These are phyloP conservation scores for Eurytemora carolleeae DNA, from an alignment of 1,140 invertebrate genomes.

Conservation along the genomic window DNA sequence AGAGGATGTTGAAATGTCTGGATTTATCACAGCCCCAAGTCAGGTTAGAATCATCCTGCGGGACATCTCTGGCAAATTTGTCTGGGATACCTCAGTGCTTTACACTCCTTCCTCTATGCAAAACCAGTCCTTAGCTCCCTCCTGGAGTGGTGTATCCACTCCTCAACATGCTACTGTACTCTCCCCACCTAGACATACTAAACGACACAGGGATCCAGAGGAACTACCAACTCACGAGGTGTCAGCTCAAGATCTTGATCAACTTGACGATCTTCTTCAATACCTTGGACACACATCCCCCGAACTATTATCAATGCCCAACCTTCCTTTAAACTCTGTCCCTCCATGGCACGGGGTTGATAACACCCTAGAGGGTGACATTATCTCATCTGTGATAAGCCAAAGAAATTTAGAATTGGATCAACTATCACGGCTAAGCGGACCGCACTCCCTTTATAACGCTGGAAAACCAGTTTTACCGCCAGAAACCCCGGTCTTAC, in stretches of 20 bases:
- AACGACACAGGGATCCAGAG: slow-evolving; percentile 46
- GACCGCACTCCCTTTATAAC: slow-evolving; percentile 3
- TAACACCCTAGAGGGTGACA: slow-evolving; percentile 52
- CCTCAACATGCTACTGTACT: slow-evolving; percentile 16
- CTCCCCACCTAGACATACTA: slow-evolving; percentile 38
- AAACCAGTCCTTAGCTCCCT: background rate
- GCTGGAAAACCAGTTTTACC: slow-evolving; percentile 27
- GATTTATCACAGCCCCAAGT: slow-evolving; percentile 30
- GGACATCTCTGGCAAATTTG: slow-evolving; percentile 86
- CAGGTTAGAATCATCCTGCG: slow-evolving; percentile 63
- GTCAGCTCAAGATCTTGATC: slow-evolving; percentile 67
- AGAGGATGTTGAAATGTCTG: slow-evolving; percentile 16
- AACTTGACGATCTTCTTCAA: slow-evolving; percentile 69
- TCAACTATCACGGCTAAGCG: background rate
- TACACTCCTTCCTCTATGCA: slow-evolving; percentile 36
- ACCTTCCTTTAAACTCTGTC: background rate
- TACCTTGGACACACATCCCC: slow-evolving; percentile 80
- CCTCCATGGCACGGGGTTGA: slow-evolving; percentile 29
- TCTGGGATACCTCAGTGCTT: slow-evolving; percentile 81
- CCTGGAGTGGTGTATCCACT: background rate
- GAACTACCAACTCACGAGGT: slow-evolving; percentile 58
- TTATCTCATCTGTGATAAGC: slow-evolving; percentile 56
- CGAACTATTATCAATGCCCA: slow-evolving; percentile 41
- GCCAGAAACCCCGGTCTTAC: slow-evolving; percentile 24
- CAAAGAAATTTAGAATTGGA: slow-evolving; percentile 27